These are phyloP conservation scores for Dichetophora obliterata DNA, from an alignment of 2,888 invertebrate species.

Conservation along the genomic window DNA sequence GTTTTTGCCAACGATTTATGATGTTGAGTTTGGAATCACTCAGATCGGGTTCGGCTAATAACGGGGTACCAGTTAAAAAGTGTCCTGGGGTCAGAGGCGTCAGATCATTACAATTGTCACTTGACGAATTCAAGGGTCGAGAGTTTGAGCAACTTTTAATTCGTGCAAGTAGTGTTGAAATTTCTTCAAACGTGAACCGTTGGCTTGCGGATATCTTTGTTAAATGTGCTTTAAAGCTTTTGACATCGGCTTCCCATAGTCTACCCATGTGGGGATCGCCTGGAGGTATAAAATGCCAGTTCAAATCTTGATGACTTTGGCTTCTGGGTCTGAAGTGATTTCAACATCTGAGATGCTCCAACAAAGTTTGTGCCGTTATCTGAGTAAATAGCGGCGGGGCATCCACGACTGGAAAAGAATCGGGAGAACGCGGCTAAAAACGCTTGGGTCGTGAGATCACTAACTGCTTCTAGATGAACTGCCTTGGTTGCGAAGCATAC, in stretches of 20 bases:
- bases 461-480: background rate
- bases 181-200: background rate
- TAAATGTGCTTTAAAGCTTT: background rate
- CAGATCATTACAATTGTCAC: background rate
- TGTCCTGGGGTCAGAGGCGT: no score
- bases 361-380: conserved; percentile 16
- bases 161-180: no score
- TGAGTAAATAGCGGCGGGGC: background rate
- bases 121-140: background rate
- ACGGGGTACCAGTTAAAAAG: background rate
- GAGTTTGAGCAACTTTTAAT: background rate
- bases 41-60: background rate
- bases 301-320: background rate
- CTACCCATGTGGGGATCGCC: background rate
- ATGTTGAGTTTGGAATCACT: background rate
- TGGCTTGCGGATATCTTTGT: background rate
- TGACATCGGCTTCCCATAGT: no score
- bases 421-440: no score
- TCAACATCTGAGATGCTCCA: background rate
- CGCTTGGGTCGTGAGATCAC: no score
- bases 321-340: background rate
- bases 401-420: no score
- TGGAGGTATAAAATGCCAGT: background rate
- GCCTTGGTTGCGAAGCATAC: background rate
- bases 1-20: no score